Percentiles rank a stretch among this genome's conserved stretches.
Evolutionary conservation across 2,113 vertebrate species (phyloP).

Genomic region (Pollachius pollachius): DNA sequence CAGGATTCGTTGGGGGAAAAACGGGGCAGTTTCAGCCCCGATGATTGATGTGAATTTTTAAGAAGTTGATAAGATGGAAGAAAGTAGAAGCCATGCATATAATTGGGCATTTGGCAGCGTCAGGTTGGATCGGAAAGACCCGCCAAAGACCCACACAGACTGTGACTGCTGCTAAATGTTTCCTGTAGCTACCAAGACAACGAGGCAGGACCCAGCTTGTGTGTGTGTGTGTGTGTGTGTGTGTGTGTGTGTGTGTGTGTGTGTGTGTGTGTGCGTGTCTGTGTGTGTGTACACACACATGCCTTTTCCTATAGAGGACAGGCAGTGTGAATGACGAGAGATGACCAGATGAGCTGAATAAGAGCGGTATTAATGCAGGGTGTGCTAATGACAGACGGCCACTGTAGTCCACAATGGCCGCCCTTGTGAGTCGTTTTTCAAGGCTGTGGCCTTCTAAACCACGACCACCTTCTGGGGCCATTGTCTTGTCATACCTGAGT

Average conservation of each 20-base stretch:
- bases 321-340: background rate
- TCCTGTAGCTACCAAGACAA: background rate
- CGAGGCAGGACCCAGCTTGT: slow-evolving; percentile 14
- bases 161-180: background rate
- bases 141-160: slow-evolving; percentile 14
- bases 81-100: slow-evolving; percentile 25
- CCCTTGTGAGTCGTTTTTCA: slow-evolving; percentile 52
- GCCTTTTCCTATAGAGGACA: too few species aligned
- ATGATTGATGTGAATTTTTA: slow-evolving; percentile 38
- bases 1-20: slow-evolving; percentile 32
- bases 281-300: background rate
- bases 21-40: slow-evolving; percentile 28
- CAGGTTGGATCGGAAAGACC: slow-evolving; percentile 7
- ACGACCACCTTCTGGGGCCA: slow-evolving; percentile 27
- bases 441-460: too few species aligned
- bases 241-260: background rate
- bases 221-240: slow-evolving; percentile 7
- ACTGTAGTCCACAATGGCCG: slow-evolving; percentile 49
- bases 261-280: background rate
- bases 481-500: slow-evolving; percentile 23
- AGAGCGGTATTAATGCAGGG: slow-evolving; percentile 51
- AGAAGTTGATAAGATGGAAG: slow-evolving; percentile 40
- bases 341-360: slow-evolving; percentile 27
- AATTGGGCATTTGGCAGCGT: slow-evolving; percentile 18
- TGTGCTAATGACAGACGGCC: slow-evolving; percentile 36